Evolutionary conservation across 2,797 vertebrate genomes (phyloP), one percentile per base, ranked within the genome.

Genomic region (Arnoldichthys spilopterus): DNA sequence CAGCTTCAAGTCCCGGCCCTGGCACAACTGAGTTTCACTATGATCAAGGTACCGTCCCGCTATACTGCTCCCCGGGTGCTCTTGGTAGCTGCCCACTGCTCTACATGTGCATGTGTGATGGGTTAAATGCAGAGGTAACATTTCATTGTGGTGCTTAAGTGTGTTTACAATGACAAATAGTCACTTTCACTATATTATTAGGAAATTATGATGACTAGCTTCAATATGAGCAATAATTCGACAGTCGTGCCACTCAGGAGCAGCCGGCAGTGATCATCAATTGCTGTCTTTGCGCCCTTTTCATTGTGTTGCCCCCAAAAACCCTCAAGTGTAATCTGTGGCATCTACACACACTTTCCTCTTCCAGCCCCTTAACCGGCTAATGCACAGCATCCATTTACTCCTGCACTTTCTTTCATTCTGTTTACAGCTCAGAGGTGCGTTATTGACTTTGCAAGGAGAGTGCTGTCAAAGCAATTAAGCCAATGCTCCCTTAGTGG

Each of bases 391-490:
- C 51, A 18, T 58, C 40, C n/a, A 49, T 61, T 32, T n/a, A 37
- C 24, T 76, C n/a, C 53, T 11, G 32, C 56, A 22, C 24, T 13
- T 47, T 32, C 28, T 45, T 9, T 77, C 40, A 72, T 76, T 81
- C 28, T 9, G n/a, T 71, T 80, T 72, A 72, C 37, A 59, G 45
- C 49, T 72, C 43, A 34, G 40, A 67, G 20, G 51, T 26, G 71
- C 61, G 72, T 76, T 68, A 81, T 61, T 66, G 68, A 81, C 79
- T 47, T n/a, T 66, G 28, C 43, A 20, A 63, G 1, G 1, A 37
- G 32, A 76, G 51, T 56, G 26, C 67, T 59, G 61, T 43, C 69
- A 72, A 8, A 64, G 34, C 74, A 49, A 59, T 81, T 81, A 79
- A 37, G 70, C 77, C 54, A 47, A 43, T 22, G 51, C 49, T 64